A percentile compares a stretch with the other conserved stretches of the same genome.
phyloP scores from a whole-genome alignment of 1,140 invertebrate species.

The Paracyclopina nana region DNA sequence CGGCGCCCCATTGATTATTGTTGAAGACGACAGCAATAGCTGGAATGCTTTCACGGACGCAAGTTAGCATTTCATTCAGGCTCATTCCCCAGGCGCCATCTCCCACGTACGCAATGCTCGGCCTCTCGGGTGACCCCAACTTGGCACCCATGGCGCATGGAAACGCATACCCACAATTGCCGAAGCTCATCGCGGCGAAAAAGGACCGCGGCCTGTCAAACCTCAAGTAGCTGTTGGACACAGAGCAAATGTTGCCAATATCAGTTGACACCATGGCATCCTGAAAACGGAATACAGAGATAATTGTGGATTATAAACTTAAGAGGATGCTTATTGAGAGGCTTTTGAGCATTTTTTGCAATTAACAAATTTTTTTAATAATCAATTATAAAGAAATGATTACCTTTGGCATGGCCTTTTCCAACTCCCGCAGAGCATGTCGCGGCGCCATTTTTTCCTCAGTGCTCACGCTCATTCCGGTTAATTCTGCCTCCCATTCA shows the following conservation, averaged over 20 bases:
- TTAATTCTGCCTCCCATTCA: background rate
- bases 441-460: background rate
- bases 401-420: conserved; percentile 4
- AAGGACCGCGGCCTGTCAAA: background rate
- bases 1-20: conserved; percentile 16
- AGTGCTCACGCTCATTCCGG: background rate
- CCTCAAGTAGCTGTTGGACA: conserved; percentile 8
- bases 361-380: too few species aligned
- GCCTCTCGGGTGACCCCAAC: conserved; percentile 3
- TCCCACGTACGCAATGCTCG: conserved; percentile 12
- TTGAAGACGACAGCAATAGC: conserved; percentile 16
- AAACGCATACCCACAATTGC: conserved; percentile 14
- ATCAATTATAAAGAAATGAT: too few species aligned
- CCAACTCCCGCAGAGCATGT: conserved; percentile 1
- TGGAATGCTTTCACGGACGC: conserved; percentile 16
- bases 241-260: conserved; percentile 14
- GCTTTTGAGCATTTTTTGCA: too few species aligned
- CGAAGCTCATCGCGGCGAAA: conserved; percentile 10
- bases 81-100: conserved; percentile 17
- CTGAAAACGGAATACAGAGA: too few species aligned
- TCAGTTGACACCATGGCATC: conserved; percentile 13
- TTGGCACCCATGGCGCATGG: conserved; percentile 11
- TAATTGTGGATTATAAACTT: too few species aligned
- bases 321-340: too few species aligned
- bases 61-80: conserved; percentile 17